phyloP scores from a whole-genome alignment of 1,140 invertebrate species.

The Onthophagus taurus region DNA sequence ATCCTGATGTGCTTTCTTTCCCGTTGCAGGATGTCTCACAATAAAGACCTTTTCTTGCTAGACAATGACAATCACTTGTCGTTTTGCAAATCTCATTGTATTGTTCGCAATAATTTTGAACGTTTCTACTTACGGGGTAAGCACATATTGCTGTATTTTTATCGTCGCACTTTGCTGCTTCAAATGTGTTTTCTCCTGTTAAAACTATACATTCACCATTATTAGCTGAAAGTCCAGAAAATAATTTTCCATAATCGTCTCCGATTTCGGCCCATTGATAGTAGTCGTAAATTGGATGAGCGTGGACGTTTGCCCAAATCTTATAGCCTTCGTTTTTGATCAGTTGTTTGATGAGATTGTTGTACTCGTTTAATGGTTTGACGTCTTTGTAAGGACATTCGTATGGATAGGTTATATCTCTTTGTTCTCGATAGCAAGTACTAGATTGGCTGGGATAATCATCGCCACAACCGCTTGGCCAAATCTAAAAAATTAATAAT shows the following conservation, averaged over 20 bases:
- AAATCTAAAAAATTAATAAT: too few species aligned
- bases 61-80: not conserved
- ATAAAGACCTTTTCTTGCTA: not conserved
- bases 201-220: not conserved
- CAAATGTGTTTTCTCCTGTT: not conserved
- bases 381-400: conserved; percentile 3
- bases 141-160: not conserved
- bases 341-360: not conserved
- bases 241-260: not conserved
- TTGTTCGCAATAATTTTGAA: not conserved
- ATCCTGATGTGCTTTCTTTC: not conserved
- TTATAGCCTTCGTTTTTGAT: not conserved
- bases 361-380: not conserved
- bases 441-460: too few species aligned
- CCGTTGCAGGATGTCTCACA: not conserved
- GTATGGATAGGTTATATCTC: not conserved
- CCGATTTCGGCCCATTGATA: conserved; percentile 5
- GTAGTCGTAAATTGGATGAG: not conserved
- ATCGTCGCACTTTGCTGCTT: not conserved
- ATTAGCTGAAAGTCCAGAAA: conserved; percentile 4
- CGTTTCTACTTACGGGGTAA: not conserved
- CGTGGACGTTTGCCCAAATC: not conserved
- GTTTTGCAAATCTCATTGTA: conserved; percentile 2
- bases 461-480: too few species aligned
- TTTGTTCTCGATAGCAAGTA: too few species aligned